Base-by-base conservation (phyloP, 1,140 invertebrate genomes). In the Atopsyche davidsoni region DNA sequence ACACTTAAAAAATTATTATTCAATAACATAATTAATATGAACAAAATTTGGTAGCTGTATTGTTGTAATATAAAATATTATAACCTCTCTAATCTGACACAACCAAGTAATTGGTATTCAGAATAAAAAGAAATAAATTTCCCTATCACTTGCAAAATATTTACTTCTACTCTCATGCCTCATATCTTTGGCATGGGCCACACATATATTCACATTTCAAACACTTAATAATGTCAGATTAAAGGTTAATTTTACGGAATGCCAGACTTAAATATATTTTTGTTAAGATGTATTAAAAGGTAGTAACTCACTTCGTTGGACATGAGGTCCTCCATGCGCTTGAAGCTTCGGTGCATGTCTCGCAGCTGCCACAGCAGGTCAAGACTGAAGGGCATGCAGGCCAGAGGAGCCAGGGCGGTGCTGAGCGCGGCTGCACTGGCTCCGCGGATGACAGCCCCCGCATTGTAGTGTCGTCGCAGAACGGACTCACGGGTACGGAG, bases 351-450 rank as follows among this genome's bases (percentile, higher is more conserved):
- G 60, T 88, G 85, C 16, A 89, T 70, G 60, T 85, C 79, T 40
- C 84, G 76, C 62, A 84, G 85, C 61, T 89, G 86, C 69, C 86
- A 87, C 51, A 89, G 77, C 32, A 89, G 76, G 63, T 91, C 87
- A 34, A 92, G 68, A 48, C 85, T 81, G 66, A 90, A 90, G 18
- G 86, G 85, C 45, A 87, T 75, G 34, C 84, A 77, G 23, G 84
- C 79, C 3, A 93, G 67, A 1, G 87, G 85, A 64, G 86, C 83
- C 3, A 92, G 69, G 22, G 84, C 79, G 34, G 80, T 75, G 22
- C 90, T 72, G 52, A 93, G 73, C 1, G 77, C 62, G 55, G 79
- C 78, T 1, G 80, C 79, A 14, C 83, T 79, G 11, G 78, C 80
- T 22, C 83, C 77, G 42, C 86, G 76, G 41, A 88, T 69, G 25